Evolutionary conservation across 2,113 vertebrate genomes (phyloP), one percentile per base, ranked within the genome.

Genomic region (Melozone crissalis): DNA sequence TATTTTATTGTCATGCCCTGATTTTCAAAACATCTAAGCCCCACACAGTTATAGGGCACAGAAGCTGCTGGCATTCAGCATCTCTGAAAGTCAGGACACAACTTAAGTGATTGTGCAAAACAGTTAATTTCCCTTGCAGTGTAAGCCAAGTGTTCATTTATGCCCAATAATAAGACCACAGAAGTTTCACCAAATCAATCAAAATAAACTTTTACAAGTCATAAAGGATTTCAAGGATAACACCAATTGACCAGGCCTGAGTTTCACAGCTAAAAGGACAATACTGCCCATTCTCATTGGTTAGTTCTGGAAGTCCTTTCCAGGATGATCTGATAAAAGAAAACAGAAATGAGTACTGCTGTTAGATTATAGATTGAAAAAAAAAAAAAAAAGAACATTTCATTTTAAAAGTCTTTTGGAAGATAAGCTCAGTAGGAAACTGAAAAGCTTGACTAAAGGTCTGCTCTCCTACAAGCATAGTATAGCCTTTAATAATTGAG

Each of bases 241-340:
- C 97, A 91, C 98, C 98, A 80, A 99, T 95, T 2, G 99, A 99
- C 99, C 99, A 99, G 76, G 99, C 99, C 97, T 99, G 99, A 28
- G 98, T 99, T 98, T 99, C 99, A 97, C 99, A 99, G 98, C 99
- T 99, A 93, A 99, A 99, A 9, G 99, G 98, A 67, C 99, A 99
- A 96, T 98, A 97, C 52, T 98, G 98, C 69, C 99, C 99, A 17
- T 99, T 99, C 93, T 99, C 99, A 96, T 99, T 99, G 93, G 99
- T 99, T 93, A 99, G 97, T 92, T 99, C 99, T 35, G 99, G 99
- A 77, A 99, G 98, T 61, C 99, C 99, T 95, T 99, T 99, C 99
- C 99, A 99, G 9, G 98, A 98, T 35, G 99, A 99, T 96, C 99
- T 99, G 80, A 61, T 77, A 78, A 87, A 91, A 92, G 84, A 89